Conservation (phyloP, 2,113 vertebrate species). For the Melanotaenia duboulayi region DNA sequence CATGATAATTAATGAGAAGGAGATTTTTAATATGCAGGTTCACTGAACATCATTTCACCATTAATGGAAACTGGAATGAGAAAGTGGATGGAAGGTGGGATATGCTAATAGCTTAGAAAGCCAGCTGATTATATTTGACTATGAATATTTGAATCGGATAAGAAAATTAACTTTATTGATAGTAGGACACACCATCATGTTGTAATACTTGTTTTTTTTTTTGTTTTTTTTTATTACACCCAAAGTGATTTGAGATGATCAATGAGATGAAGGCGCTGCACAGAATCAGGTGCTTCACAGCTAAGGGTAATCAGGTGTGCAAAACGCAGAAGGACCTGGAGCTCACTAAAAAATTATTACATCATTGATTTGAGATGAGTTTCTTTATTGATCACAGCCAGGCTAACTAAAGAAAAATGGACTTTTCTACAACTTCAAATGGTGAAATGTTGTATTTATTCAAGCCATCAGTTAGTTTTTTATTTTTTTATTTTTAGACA, state of each 20-base stretch:
- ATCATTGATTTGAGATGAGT: background rate
- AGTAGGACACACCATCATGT: background rate
- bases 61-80: constrained; percentile 35
- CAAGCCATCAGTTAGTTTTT: too few species aligned
- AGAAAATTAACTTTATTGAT: constrained; percentile 1
- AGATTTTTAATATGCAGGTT: constrained; percentile 45
- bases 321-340: too few species aligned
- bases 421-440: background rate
- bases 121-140: constrained; percentile 1
- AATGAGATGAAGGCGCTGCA: too few species aligned
- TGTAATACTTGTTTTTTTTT: background rate
- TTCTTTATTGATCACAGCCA: background rate
- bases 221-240: background rate
- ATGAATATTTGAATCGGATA: constrained; percentile 23
- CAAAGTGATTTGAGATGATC: background rate
- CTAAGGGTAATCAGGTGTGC: too few species aligned
- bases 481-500: too few species aligned
- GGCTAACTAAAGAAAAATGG: background rate
- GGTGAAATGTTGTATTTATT: background rate
- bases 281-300: too few species aligned
- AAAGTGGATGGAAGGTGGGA: constrained; percentile 5
- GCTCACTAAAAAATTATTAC: too few species aligned
- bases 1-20: constrained; percentile 40
- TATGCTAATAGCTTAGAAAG: constrained; percentile 4
- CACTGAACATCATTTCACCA: constrained; percentile 37